Base-by-base conservation (phyloP, 2,797 vertebrate genomes). In the Pachyuromys duprasi region DNA sequence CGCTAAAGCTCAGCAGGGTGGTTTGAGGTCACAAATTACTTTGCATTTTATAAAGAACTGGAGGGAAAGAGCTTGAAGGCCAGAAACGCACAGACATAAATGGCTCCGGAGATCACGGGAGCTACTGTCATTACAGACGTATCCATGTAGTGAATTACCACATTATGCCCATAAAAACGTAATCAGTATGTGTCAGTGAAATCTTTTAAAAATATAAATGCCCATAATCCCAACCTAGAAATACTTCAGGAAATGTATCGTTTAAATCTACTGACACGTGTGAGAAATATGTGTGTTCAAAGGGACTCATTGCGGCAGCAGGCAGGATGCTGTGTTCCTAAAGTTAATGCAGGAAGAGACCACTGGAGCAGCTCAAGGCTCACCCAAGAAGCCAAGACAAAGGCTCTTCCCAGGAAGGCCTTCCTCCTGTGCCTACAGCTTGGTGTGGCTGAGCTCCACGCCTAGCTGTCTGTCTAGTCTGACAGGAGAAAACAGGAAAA, bases 51-150 rank as follows among this genome's bases (percentile, higher is more conserved):
- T 15, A 22, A 65, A 62, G 57, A 72, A 75, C 15, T 20, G 17
- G 11, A n/a, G 14, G 22, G 6, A 20, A 60, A 22, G 39, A 33
- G 17, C 28, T 76, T 31, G 49, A 39, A 60, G 72, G 17, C 31
- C 60, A 20, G 12, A 36, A n/a, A 39, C 36, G 67, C n/a, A 49
- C 9, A 42, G 42, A 12, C n/a, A 79, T 8, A 11, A 31, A 9
- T 1, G 3, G 11, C 18, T 20, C 62, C 2, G 3, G 63, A 42
- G 80, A 17, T 1, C 18, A 33, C 2, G 2, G 2, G 7, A 5
- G 55, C 12, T 62, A 22, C 12, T 8, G 55, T 60, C 36, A 1
- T 22, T 60, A 74, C 26, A 20, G 15, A 20, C 5, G 15, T 3
- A 28, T 13, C 74, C 26, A 2, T 9, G 49, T 57, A 28, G 5